These are phyloP conservation scores for Toxotes chatareus DNA, from an alignment of 2,113 vertebrate species.

Conservation along the genomic window DNA sequence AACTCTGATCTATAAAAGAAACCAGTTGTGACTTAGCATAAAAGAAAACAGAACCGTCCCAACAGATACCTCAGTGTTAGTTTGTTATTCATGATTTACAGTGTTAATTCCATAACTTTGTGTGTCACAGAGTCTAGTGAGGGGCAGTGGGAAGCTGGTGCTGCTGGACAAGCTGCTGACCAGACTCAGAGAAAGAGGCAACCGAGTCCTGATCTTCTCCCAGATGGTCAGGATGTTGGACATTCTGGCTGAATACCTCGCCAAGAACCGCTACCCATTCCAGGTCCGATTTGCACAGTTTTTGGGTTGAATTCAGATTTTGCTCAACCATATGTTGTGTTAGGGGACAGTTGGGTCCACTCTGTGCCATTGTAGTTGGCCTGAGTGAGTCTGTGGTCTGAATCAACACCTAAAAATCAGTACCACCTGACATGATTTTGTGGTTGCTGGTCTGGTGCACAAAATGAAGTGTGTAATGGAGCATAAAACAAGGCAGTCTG, in stretches of 20 bases:
- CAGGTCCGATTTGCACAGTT: conserved; percentile 84
- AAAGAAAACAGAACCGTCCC: conserved; percentile 20
- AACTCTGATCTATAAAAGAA: conserved; percentile 4
- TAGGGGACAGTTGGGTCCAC: not conserved
- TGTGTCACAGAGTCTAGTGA: conserved; percentile 87
- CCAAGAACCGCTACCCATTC: conserved; percentile 95
- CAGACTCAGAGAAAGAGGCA: conserved; percentile 93
- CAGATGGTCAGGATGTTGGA: conserved; percentile 99
- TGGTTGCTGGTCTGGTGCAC: not conserved
- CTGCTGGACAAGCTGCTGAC: conserved; percentile 96
- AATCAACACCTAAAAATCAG: not conserved
- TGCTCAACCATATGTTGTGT: not conserved
- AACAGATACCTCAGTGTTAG: not conserved
- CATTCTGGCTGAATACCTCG: conserved; percentile 95
- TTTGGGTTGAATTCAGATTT: not conserved
- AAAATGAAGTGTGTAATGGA: not conserved
- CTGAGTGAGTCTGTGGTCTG: not conserved
- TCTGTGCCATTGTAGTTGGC: not conserved
- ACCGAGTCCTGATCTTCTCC: conserved; percentile 98
- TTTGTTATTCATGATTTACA: not conserved
- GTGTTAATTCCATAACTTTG: not conserved
- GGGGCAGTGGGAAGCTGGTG: conserved; percentile 97
- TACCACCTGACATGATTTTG: not conserved
- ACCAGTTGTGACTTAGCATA: not conserved
- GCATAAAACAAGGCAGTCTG: not conserved